phyloP scores from a whole-genome alignment of 2,888 invertebrate genomes.

The Drosophila sordidapex region DNA sequence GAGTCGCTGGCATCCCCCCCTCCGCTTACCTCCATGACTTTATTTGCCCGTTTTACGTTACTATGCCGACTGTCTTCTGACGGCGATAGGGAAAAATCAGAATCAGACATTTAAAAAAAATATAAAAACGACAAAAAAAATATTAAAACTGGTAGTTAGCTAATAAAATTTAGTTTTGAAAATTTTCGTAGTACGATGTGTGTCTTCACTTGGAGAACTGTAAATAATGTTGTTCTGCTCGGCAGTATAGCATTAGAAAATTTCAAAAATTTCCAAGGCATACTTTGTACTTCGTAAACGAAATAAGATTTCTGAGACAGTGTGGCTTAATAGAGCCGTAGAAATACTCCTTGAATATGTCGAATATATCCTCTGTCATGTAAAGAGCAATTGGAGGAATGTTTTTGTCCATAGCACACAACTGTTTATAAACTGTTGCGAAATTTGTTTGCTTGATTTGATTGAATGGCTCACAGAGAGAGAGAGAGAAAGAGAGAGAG shows the following conservation, averaged over 20 bases:
- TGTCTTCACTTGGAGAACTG: neutral
- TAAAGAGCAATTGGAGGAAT: slow-evolving; percentile 2
- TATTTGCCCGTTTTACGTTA: too few relatives aligned
- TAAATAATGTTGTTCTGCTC: neutral
- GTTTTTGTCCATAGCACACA: neutral
- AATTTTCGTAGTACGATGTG: neutral
- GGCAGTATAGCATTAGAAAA: neutral
- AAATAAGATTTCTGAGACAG: neutral
- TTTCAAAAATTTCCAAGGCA: neutral
- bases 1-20: too few relatives aligned
- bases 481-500: too few relatives aligned
- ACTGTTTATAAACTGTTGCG: slow-evolving; percentile 20
- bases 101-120: neutral
- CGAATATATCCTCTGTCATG: neutral
- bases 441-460: slow-evolving; percentile 23
- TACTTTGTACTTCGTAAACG: neutral
- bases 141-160: neutral
- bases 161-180: neutral
- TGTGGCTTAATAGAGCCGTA: neutral
- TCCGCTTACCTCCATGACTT: too few relatives aligned
- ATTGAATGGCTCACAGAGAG: too few relatives aligned
- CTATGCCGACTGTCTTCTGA: too few relatives aligned
- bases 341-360: neutral
- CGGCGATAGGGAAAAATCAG: neutral
- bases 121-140: neutral